Evolutionary conservation across 2,888 invertebrate genomes (phyloP).

Genomic region (Girardia tigrina): DNA sequence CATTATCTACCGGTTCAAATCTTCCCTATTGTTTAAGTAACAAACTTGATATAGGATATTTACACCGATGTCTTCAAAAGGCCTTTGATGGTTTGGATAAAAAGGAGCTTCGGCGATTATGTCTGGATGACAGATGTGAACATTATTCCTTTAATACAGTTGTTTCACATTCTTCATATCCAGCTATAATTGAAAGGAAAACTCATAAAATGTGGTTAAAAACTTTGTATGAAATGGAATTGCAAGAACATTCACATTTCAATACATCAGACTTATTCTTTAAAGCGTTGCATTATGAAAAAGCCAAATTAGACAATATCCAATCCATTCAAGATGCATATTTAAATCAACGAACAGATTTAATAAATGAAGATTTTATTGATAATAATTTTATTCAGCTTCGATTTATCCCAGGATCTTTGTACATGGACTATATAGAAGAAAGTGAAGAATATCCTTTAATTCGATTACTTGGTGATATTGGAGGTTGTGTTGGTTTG

Average conservation of each 20-base stretch:
- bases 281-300: background rate
- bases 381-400: conserved; percentile 34
- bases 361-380: conserved; percentile 33
- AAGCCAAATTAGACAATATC: background rate
- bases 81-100: background rate
- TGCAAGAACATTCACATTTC: background rate
- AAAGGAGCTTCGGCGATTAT: background rate
- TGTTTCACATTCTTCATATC: conserved; percentile 31
- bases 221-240: background rate
- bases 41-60: background rate
- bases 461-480: conserved; percentile 35
- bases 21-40: background rate
- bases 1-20: background rate
- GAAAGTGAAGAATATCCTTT: conserved; percentile 36
- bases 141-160: conserved; percentile 24
- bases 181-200: conserved; percentile 26
- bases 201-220: conserved; percentile 29
- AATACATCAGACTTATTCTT: background rate
- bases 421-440: conserved; percentile 34
- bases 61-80: background rate
- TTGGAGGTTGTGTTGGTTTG: conserved; percentile 36
- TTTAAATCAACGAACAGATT: background rate
- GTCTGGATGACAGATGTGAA: conserved; percentile 28
- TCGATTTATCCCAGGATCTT: conserved; percentile 33
- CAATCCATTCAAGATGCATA: background rate